These are phyloP conservation scores for Callyntrura guangdongensis DNA, from an alignment of 2,888 invertebrate species.

Conservation along the genomic window DNA sequence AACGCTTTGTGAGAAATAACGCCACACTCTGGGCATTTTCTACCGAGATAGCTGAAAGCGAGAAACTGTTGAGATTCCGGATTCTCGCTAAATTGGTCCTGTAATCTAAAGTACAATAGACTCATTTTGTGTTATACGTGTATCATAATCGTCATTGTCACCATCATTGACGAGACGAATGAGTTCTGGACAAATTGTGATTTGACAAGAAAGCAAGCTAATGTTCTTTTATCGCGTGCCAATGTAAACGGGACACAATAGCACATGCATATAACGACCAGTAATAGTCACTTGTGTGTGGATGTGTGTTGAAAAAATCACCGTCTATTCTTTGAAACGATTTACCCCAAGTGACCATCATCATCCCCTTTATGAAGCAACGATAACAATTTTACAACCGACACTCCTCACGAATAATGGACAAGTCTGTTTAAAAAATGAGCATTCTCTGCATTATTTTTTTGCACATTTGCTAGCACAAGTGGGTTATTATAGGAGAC, in stretches of 20 bases:
- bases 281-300: neutral
- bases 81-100: slow-evolving; percentile 54
- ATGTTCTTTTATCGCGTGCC: slow-evolving; percentile 34
- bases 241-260: neutral
- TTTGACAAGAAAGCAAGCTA: neutral
- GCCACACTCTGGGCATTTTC: neutral
- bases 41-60: neutral
- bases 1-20: neutral
- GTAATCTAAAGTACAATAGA: slow-evolving; percentile 49
- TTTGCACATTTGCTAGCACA: neutral
- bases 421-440: slow-evolving; percentile 48
- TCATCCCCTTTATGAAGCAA: slow-evolving; percentile 53
- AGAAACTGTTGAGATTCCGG: slow-evolving; percentile 1
- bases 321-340: neutral
- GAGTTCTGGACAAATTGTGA: slow-evolving; percentile 8
- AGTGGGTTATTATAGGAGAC: slow-evolving; percentile 18
- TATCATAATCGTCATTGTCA: slow-evolving; percentile 37
- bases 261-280: neutral
- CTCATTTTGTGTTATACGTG: slow-evolving; percentile 36
- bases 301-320: neutral
- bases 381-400: slow-evolving; percentile 60
- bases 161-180: neutral
- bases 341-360: slow-evolving; percentile 62
- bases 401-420: slow-evolving; percentile 21
- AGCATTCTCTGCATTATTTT: slow-evolving; percentile 23